phyloP scores from a whole-genome alignment of 2,797 vertebrate species.

The Enteromius mattozi region DNA sequence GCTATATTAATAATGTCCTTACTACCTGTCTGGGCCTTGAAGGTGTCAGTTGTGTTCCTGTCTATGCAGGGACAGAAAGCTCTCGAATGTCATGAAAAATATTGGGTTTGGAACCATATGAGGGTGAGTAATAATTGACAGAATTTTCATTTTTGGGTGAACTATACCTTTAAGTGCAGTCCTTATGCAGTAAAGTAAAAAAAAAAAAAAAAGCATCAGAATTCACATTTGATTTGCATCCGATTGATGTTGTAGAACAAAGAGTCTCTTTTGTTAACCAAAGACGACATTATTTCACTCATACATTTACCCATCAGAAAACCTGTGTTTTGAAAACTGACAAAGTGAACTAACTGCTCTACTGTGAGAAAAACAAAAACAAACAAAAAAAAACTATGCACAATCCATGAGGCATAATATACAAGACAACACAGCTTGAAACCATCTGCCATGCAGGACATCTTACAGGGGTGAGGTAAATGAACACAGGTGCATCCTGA shows the following conservation, averaged over 20 bases:
- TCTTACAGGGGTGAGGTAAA: constrained; percentile 10
- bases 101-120: too few relatives aligned
- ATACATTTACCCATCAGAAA: background rate
- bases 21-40: too few relatives aligned
- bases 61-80: too few relatives aligned
- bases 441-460: background rate
- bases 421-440: background rate
- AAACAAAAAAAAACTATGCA: background rate
- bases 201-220: background rate
- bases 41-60: too few relatives aligned
- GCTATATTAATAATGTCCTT: too few relatives aligned
- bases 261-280: background rate
- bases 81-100: too few relatives aligned
- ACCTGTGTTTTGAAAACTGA: background rate
- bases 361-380: background rate
- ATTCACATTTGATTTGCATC: too few relatives aligned
- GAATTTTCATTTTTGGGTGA: too few relatives aligned
- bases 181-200: too few relatives aligned
- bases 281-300: background rate
- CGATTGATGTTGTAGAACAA: too few relatives aligned
- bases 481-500: constrained; percentile 20
- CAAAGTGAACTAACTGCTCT: background rate
- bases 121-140: too few relatives aligned
- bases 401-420: background rate
- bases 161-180: too few relatives aligned